Base-by-base conservation (phyloP, 2,888 invertebrate genomes). In the Drosophila subquinaria region DNA sequence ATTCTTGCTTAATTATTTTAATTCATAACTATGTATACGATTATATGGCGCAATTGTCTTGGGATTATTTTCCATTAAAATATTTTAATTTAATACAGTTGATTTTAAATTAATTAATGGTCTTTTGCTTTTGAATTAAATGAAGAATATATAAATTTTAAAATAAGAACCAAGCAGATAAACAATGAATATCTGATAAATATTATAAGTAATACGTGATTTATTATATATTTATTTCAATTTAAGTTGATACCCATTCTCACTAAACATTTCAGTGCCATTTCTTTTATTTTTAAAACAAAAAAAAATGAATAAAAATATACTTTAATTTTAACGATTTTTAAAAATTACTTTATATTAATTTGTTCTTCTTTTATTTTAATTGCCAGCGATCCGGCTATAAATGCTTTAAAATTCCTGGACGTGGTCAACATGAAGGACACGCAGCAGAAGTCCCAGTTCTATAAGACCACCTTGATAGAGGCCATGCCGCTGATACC, bases 391-490 rank as follows among this genome's bases (percentile, higher is more conserved):
- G 98, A 99, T 94, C 96, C 97, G 50, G 96, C 97, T 35, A 97
- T 99, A 64, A 96, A 97, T 85, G 98, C 98, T 15, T 94, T 99
- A 85, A 98, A 99, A 93, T 97, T 97, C 91, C 94, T 99, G 81
- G 99, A 99, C 92, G 96, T 97, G 71, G 96, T 98, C 90, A 96
- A 97, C 88, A 96, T 97, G 95, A 98, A 98, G 93, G 98, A 98
- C 92, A 95, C 97, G 0, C 95, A 95, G 65, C 96, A 97, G 91
- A 98, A 98, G 93, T 95, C 96, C 13, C 96, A 97, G 91, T 99
- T 98, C 93, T 98, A 98, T 93, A 95, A 96, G 79, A 96, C 95
- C 82, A 97, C 96, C 10, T 95, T 98, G 72, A 96, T 96, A 92
- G 97, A 98, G 89, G 96, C 96, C 42, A 94, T 98, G 87, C 97